These are phyloP conservation scores for Petrocephalus microphthalmus DNA, from an alignment of 2,113 vertebrate genomes.

Conservation along the genomic window DNA sequence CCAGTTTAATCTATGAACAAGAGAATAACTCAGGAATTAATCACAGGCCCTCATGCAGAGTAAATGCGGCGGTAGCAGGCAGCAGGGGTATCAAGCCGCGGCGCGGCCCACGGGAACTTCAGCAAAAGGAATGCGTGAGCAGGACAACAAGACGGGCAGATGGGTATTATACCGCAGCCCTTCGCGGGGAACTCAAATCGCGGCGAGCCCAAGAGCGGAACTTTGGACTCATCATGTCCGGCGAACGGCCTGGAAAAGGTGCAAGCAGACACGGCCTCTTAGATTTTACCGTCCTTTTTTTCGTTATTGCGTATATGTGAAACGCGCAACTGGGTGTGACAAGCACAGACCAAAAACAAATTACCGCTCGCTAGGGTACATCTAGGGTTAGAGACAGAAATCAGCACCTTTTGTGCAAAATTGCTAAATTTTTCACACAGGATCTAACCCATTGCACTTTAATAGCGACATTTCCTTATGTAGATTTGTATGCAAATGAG, in stretches of 20 bases:
- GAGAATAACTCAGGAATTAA: slow-evolving; percentile 4
- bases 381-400: neutral
- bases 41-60: neutral
- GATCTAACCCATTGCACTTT: neutral
- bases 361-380: neutral
- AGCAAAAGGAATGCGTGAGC: neutral
- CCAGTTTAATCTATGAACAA: neutral
- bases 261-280: neutral
- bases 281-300: neutral
- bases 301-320: neutral
- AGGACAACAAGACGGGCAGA: neutral
- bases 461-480: no score
- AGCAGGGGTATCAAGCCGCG: neutral
- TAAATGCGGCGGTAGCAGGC: neutral
- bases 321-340: neutral
- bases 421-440: neutral
- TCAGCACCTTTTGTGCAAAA: neutral
- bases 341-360: neutral
- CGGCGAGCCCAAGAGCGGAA: neutral
- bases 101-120: neutral
- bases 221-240: neutral
- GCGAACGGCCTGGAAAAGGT: neutral
- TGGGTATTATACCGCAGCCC: neutral
- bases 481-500: neutral
- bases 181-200: neutral